Percentiles rank a stretch among this genome's conserved stretches.
phyloP scores from a whole-genome alignment of 2,888 invertebrate species.

The Eristalis arbustorum region DNA sequence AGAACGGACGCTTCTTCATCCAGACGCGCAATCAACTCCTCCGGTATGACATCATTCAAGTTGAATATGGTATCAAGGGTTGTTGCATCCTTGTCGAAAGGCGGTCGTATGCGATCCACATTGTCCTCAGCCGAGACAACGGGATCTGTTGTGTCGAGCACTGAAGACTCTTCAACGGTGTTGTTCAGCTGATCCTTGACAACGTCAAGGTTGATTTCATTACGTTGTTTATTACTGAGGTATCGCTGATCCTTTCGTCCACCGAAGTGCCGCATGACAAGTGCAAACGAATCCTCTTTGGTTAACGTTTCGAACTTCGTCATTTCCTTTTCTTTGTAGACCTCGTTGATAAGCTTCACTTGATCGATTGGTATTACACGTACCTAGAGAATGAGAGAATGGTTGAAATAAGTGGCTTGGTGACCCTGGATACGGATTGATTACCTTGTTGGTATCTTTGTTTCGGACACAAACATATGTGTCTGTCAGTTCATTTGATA shows the following conservation, averaged over 20 bases:
- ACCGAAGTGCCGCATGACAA: constrained; percentile 76
- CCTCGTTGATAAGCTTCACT: constrained; percentile 74
- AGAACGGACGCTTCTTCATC: constrained; percentile 77
- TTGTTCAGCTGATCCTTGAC: constrained; percentile 76
- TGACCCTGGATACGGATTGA: neutral
- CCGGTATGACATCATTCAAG: constrained; percentile 75
- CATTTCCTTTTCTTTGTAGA: constrained; percentile 73
- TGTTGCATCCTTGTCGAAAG: constrained; percentile 75
- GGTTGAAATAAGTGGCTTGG: neutral
- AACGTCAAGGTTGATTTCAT: constrained; percentile 76
- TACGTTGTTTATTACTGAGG: constrained; percentile 74
- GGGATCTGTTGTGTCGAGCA: constrained; percentile 57
- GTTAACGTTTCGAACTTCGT: constrained; percentile 62
- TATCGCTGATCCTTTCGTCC: constrained; percentile 75
- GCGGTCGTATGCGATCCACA: constrained; percentile 74
- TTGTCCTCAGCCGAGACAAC: constrained; percentile 68
- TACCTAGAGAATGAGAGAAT: constrained; percentile 57
- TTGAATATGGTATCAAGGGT: constrained; percentile 74
- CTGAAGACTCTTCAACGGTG: constrained; percentile 72
- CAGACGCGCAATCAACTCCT: constrained; percentile 74
- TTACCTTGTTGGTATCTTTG: constrained; percentile 76
- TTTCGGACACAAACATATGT: constrained; percentile 77
- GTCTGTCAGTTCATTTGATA: constrained; percentile 72
- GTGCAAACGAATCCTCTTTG: constrained; percentile 72
- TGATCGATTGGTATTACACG: constrained; percentile 76